Percentiles rank a stretch among this genome's conserved stretches.
phyloP scores from a whole-genome alignment of 2,888 invertebrate species.

The Aethes cnicana region DNA sequence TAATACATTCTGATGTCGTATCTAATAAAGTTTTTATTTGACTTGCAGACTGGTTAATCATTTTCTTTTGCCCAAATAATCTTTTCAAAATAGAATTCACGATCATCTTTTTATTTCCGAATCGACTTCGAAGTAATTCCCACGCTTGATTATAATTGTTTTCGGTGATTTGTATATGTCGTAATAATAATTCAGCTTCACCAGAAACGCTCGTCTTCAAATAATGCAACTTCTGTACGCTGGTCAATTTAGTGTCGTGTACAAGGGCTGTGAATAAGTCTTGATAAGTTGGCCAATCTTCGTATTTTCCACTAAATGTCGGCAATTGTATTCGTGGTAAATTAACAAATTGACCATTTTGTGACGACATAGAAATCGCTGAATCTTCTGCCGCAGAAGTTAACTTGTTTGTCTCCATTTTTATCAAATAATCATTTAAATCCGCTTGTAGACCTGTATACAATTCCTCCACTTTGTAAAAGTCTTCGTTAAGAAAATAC shows the following conservation, averaged over 20 bases:
- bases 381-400: no score
- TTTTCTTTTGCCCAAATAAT: constrained; percentile 5
- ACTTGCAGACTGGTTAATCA: constrained; percentile 1
- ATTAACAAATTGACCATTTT: background rate
- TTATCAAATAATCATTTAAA: no score
- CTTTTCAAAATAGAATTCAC: constrained; percentile 9
- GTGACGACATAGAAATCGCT: background rate
- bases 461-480: no score
- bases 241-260: background rate
- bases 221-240: background rate
- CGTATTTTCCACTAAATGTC: background rate
- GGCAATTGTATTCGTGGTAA: background rate
- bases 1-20: constrained; percentile 9
- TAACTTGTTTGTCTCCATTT: no score
- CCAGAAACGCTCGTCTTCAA: background rate
- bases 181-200: constrained; percentile 13
- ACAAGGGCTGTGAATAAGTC: background rate
- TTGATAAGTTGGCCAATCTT: background rate
- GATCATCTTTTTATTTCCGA: constrained; percentile 13
- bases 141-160: background rate
- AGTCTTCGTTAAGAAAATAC: no score
- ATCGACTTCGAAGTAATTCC: background rate
- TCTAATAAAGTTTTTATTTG: constrained; percentile 6
- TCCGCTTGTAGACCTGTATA: no score
- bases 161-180: constrained; percentile 9